Conservation (phyloP, 2,888 invertebrate genomes). For the Leptarthrus brevirostris region DNA sequence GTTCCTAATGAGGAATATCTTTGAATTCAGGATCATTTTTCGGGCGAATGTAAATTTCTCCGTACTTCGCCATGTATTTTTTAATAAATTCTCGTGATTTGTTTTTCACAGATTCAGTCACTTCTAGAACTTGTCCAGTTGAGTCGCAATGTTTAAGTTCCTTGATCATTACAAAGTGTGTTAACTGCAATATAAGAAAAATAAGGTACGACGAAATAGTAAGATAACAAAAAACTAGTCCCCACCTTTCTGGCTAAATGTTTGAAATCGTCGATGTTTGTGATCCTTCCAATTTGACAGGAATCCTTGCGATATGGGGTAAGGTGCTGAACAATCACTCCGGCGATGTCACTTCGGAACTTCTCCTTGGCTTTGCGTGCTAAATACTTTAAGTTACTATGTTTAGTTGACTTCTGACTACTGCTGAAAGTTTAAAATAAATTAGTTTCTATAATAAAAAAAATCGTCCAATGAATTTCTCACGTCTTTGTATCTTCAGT, state of each 20-base stretch:
- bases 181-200: slow-evolving; percentile 74
- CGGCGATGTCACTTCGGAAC: slow-evolving; percentile 83
- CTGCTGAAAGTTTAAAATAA: not conserved
- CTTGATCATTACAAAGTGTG: slow-evolving; percentile 95
- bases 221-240: no score
- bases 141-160: slow-evolving; percentile 91
- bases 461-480: slow-evolving; percentile 55
- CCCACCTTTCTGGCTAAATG: slow-evolving; percentile 90
- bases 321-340: slow-evolving; percentile 86
- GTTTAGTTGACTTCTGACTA: slow-evolving; percentile 60
- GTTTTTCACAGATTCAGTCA: slow-evolving; percentile 77
- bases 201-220: not conserved
- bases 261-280: slow-evolving; percentile 91
- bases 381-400: slow-evolving; percentile 62
- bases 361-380: slow-evolving; percentile 84
- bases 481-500: slow-evolving; percentile 53
- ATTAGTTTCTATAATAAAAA: not conserved
- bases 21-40: slow-evolving; percentile 47
- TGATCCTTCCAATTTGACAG: slow-evolving; percentile 86
- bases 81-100: slow-evolving; percentile 95
- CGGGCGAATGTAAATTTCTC: slow-evolving; percentile 73
- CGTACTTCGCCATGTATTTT: slow-evolving; percentile 97
- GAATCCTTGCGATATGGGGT: slow-evolving; percentile 89
- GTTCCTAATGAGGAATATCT: slow-evolving; percentile 41
- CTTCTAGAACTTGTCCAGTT: slow-evolving; percentile 61